Evolutionary conservation across 2,797 vertebrate species (phyloP), one percentile per base, ranked within the genome.

Genomic region (Phataginus tetradactyla): DNA sequence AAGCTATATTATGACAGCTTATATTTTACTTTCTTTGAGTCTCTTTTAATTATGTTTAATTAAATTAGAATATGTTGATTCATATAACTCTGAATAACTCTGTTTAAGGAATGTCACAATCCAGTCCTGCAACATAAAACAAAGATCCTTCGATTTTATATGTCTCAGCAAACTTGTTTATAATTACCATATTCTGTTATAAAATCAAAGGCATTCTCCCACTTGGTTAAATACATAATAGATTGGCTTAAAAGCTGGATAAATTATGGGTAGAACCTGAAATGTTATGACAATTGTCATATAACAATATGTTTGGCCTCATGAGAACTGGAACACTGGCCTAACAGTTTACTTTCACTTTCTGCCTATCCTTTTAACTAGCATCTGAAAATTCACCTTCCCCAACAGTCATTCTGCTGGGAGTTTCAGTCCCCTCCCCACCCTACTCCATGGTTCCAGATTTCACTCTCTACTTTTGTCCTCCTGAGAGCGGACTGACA

Each of bases 101-200:
- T 53, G 45, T 87, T 94, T 93, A 95, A 84, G 51, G 53, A 85
- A 75, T 51, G n/a, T 69, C 21, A 59, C 42, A 93, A 68, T 51
- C 6, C 4, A 79, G 53, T 69, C 15, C 27, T 18, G 17, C 1
- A 74, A 80, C 21, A 64, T 49, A 49, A 61, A 87, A 90, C 14
- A 75, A 97, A 86, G 13, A 88, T 42, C 18, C 53, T 85, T 87
- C 8, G 77, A 32, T 61, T 90, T 81, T 25, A 72, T 45, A 20
- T 81, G 71, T 61, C 34, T 94, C 25, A 63, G 34, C 74, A 94
- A 93, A 68, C 39, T 55, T 63, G 32, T 7, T 78, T 59, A 42
- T 63, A 86, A 64, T 59, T 83, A 10, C 15, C 25, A 87, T 84
- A 71, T 59, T 64, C n/a, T 49, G 20, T 68, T 64, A 79, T 53